A percentile compares a stretch with the other conserved stretches of the same genome.
Evolutionary conservation across 1,140 invertebrate species (phyloP).

Genomic region (Micrasema minimum): DNA sequence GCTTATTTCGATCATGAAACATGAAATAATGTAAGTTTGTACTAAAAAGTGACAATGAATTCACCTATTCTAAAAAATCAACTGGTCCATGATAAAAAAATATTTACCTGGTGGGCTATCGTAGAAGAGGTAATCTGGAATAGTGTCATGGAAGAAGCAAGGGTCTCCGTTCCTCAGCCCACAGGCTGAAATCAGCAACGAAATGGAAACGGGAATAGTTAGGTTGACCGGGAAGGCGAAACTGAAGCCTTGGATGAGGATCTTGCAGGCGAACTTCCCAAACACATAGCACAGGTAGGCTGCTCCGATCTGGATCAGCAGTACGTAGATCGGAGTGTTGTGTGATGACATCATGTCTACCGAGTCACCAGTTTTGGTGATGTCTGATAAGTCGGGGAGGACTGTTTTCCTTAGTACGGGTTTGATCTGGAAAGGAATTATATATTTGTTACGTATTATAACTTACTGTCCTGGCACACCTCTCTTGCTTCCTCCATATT

Average conservation of each 20-base stretch:
- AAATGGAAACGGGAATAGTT: constrained; percentile 89
- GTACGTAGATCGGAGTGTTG: constrained; percentile 80
- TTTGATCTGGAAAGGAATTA: constrained; percentile 66
- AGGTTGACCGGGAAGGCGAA: constrained; percentile 95
- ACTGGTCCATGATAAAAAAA: too few species aligned
- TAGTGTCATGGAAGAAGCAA: constrained; percentile 85
- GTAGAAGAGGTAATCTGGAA: constrained; percentile 92
- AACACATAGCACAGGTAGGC: constrained; percentile 92
- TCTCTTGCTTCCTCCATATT: too few species aligned
- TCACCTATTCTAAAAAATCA: too few species aligned
- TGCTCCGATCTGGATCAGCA: constrained; percentile 84
- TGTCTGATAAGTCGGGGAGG: constrained; percentile 79
- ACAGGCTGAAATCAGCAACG: constrained; percentile 88
- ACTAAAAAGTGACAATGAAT: too few species aligned
- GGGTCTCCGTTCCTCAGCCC: constrained; percentile 86
- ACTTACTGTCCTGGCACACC: too few species aligned
- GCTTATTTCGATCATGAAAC: too few species aligned
- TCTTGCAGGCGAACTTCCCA: constrained; percentile 96
- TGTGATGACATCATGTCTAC: constrained; percentile 75
- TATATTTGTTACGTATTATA: too few species aligned
- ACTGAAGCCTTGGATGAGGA: constrained; percentile 95
- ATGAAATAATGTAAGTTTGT: too few species aligned
- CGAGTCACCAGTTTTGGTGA: constrained; percentile 77
- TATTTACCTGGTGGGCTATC: constrained; percentile 77
- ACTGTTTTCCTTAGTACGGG: constrained; percentile 65